These are phyloP conservation scores for Eulemur coronatus DNA, from an alignment of 2,797 vertebrate genomes.

Conservation along the genomic window DNA sequence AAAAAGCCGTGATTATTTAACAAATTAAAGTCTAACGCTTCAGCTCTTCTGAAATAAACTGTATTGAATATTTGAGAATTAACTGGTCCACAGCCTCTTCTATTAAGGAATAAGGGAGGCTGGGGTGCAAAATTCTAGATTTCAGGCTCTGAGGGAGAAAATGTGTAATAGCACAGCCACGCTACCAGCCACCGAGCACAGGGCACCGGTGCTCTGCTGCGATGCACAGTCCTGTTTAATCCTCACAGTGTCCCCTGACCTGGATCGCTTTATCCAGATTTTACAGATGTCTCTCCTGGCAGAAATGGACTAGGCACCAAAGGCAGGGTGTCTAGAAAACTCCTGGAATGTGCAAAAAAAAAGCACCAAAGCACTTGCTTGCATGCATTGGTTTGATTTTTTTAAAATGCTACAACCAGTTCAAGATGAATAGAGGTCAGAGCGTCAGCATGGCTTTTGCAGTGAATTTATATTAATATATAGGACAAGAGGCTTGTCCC, in stretches of 20 bases:
- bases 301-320: background rate
- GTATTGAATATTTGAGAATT: background rate
- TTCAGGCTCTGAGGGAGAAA: background rate
- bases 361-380: background rate
- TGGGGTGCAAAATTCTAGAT: background rate
- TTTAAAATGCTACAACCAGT: background rate
- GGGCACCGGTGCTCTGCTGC: background rate
- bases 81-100: background rate
- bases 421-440: background rate
- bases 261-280: background rate
- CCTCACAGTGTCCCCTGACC: background rate
- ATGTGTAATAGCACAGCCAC: too few relatives aligned
- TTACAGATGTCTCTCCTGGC: background rate
- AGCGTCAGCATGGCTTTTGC: background rate
- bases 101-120: background rate
- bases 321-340: background rate
- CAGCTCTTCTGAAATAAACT: background rate
- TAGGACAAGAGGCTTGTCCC: too few relatives aligned
- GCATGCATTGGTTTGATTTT: background rate
- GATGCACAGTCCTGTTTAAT: too few relatives aligned
- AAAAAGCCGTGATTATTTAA: background rate
- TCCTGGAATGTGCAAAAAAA: background rate
- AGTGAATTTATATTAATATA: background rate
- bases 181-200: fast-evolving
- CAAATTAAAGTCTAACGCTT: background rate